phyloP scores from a whole-genome alignment of 2,888 invertebrate genomes.

The Eupsilia transversa region DNA sequence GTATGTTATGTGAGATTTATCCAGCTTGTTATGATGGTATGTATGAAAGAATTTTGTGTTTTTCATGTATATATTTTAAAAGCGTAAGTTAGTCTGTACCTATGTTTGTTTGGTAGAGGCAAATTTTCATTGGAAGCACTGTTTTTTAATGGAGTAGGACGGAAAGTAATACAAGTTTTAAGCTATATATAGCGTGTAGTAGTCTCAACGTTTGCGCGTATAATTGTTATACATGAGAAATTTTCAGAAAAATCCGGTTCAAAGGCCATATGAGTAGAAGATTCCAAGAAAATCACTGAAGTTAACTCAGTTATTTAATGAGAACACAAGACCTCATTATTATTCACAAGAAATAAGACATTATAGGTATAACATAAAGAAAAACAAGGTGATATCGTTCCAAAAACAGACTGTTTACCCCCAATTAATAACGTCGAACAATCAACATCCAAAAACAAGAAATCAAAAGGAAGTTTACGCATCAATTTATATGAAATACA shows the following conservation, averaged over 20 bases:
- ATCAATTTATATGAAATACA: slow-evolving; percentile 75
- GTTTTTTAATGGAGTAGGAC: background rate
- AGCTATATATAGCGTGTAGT: too few species aligned
- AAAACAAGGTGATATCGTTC: slow-evolving; percentile 13
- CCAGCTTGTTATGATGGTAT: slow-evolving; percentile 21
- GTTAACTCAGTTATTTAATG: slow-evolving; percentile 25
- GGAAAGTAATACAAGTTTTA: background rate
- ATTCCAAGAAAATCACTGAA: background rate
- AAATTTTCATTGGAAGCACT: too few species aligned
- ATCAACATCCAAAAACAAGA: slow-evolving; percentile 71
- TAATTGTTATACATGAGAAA: background rate
- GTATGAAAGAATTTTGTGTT: background rate
- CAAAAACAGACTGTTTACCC: slow-evolving; percentile 56
- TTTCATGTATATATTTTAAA: background rate
- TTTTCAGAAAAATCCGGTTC: background rate
- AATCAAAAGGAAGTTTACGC: slow-evolving; percentile 76
- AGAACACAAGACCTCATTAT: slow-evolving; percentile 4
- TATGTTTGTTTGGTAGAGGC: background rate
- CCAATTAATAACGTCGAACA: slow-evolving; percentile 71
- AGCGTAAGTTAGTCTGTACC: background rate
- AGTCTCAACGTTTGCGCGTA: background rate
- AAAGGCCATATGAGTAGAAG: background rate
- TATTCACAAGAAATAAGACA: slow-evolving; percentile 4
- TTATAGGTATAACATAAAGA: slow-evolving; percentile 1
- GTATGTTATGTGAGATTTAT: slow-evolving; percentile 43